Evolutionary conservation across 2,113 vertebrate genomes (phyloP).

Genomic region (Shinisaurus crocodilurus): DNA sequence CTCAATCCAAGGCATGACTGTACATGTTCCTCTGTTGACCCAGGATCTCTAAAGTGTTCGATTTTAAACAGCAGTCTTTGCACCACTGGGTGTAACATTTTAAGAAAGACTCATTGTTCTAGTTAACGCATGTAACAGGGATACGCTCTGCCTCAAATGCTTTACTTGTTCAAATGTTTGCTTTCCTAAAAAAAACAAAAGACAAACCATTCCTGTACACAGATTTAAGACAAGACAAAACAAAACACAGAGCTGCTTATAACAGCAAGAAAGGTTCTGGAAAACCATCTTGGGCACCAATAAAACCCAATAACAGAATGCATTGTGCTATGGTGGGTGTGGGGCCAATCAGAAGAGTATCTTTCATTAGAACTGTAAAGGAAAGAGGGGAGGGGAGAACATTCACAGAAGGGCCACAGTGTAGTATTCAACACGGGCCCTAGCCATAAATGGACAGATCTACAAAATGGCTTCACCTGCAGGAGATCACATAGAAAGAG

Average conservation of each 20-base stretch:
- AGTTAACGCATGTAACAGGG: constrained; percentile 45
- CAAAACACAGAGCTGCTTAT: constrained; percentile 32
- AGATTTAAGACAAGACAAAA: constrained; percentile 44
- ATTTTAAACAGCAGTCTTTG: constrained; percentile 55
- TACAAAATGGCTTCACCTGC: constrained; percentile 33
- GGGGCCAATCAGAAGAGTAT: neutral
- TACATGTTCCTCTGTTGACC: constrained; percentile 26
- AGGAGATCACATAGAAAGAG: constrained; percentile 3
- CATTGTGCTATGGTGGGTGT: neutral
- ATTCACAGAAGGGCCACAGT: constrained; percentile 43
- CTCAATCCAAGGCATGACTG: too few relatives aligned
- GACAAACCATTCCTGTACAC: constrained; percentile 38
- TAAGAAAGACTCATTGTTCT: constrained; percentile 55
- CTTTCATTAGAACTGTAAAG: constrained; percentile 33
- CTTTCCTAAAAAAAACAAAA: constrained; percentile 53
- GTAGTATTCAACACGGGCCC: constrained; percentile 5
- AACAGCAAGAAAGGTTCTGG: constrained; percentile 42
- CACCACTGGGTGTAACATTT: constrained; percentile 14
- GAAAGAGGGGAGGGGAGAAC: constrained; percentile 1
- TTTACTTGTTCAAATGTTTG: constrained; percentile 49
- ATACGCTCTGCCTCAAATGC: constrained; percentile 39
- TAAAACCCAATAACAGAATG: constrained; percentile 40
- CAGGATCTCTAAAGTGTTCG: constrained; percentile 70
- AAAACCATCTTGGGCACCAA: constrained; percentile 47
- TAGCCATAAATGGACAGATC: constrained; percentile 30